Conservation (phyloP, 30 jellyfish, hydroid and myxozoan genomes). For the Aurelia sp. region DNA sequence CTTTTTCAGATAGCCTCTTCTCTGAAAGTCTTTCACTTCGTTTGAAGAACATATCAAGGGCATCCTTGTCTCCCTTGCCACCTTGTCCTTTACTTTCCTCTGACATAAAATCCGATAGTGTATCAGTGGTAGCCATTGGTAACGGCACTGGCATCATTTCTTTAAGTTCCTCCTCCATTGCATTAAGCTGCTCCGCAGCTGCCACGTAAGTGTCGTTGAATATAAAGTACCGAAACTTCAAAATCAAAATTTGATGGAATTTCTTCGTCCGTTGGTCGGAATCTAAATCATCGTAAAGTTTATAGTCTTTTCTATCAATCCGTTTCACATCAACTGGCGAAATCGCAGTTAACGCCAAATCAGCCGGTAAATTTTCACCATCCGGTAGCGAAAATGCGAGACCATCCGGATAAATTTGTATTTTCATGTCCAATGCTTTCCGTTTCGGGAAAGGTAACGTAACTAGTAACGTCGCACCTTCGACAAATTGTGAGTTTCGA, state of each 20-base stretch:
- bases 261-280: conserved; percentile 51
- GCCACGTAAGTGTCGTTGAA: conserved; percentile 95
- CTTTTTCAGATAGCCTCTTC: background rate
- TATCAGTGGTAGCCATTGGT: conserved; percentile 7
- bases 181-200: conserved; percentile 91
- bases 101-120: conserved; percentile 18
- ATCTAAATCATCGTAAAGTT: conserved; percentile 31
- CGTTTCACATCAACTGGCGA: conserved; percentile 76
- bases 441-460: conserved; percentile 97
- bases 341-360: conserved; percentile 93
- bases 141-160: conserved; percentile 88
- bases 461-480: conserved; percentile 90
- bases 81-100: conserved; percentile 14
- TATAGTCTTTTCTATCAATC: conserved; percentile 52
- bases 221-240: conserved; percentile 81
- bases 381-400: conserved; percentile 92
- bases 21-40: conserved; percentile 78
- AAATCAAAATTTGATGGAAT: conserved; percentile 65
- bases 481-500: conserved; percentile 78
- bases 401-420: conserved; percentile 85
- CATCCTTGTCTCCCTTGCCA: conserved; percentile 1
- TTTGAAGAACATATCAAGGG: conserved; percentile 78
- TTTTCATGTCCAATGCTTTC: conserved; percentile 96
- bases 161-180: conserved; percentile 87
- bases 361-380: conserved; percentile 92